A percentile compares a stretch with the other conserved stretches of the same genome.
Evolutionary conservation across 2,113 vertebrate species (phyloP).

Genomic region (Arizona elegans): DNA sequence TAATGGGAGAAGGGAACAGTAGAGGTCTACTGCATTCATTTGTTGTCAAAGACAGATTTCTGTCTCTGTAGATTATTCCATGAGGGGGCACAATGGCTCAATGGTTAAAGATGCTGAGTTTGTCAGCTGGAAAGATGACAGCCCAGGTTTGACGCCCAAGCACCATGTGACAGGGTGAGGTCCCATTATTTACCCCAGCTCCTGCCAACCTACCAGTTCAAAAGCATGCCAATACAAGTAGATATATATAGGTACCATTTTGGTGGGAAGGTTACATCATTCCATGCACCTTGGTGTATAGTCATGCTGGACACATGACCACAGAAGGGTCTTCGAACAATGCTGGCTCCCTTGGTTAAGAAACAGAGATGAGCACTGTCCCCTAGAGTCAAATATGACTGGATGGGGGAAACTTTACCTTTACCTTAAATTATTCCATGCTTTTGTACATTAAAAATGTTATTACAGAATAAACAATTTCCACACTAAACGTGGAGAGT

Average conservation of each 20-base stretch:
- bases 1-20: not conserved
- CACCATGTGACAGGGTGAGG: not conserved
- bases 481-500: not conserved
- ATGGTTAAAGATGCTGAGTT: not conserved
- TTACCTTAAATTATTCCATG: not conserved
- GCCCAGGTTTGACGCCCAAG: not conserved
- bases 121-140: not conserved
- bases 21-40: not conserved
- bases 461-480: not conserved
- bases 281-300: not conserved
- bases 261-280: not conserved
- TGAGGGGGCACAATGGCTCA: not conserved
- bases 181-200: not conserved
- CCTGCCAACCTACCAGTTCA: not conserved
- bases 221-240: not conserved
- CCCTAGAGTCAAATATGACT: not conserved
- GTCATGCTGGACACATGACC: not conserved
- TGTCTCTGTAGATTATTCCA: not conserved
- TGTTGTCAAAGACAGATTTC: not conserved
- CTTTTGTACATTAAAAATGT: not conserved
- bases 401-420: not conserved
- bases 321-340: not conserved
- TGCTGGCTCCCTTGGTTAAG: not conserved
- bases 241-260: not conserved
- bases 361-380: not conserved